These are phyloP conservation scores for Tetranychus piercei DNA, from an alignment of 2,888 invertebrate species.

Conservation along the genomic window DNA sequence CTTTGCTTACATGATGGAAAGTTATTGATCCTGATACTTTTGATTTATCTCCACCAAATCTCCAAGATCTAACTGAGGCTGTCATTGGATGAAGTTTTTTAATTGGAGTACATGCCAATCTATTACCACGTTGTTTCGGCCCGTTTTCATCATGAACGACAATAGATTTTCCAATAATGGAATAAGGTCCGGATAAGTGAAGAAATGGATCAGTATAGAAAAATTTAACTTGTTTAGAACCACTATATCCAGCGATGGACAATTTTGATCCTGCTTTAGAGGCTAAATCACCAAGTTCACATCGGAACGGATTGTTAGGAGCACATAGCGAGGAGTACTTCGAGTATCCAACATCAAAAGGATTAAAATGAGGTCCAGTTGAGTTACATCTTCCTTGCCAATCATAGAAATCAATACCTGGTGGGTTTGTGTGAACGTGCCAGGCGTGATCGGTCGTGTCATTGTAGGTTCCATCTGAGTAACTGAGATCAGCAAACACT, in stretches of 20 bases:
- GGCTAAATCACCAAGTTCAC: constrained; percentile 49
- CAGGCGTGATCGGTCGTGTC: constrained; percentile 43
- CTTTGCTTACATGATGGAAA: constrained; percentile 17
- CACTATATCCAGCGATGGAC: constrained; percentile 22
- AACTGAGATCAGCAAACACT: constrained; percentile 61
- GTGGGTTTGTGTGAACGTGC: constrained; percentile 56
- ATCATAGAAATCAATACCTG: constrained; percentile 71
- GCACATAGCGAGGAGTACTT: constrained; percentile 26
- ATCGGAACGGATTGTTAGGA: constrained; percentile 26
- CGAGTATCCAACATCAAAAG: constrained; percentile 42
- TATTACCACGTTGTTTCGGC: constrained; percentile 65
- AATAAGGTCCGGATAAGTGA: constrained; percentile 49
- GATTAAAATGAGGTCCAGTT: constrained; percentile 56
- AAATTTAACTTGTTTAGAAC: constrained; percentile 30
- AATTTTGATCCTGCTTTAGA: constrained; percentile 29
- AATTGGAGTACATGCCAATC: constrained; percentile 62
- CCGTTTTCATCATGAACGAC: constrained; percentile 72
- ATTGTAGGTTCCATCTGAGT: constrained; percentile 55
- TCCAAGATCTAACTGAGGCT: constrained; percentile 25
- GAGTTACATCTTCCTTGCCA: constrained; percentile 56
- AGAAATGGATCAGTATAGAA: constrained; percentile 59
- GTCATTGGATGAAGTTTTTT: constrained; percentile 23
- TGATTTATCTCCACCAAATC: constrained; percentile 23
- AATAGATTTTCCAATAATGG: constrained; percentile 43
- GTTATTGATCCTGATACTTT: constrained; percentile 25